Evolutionary conservation across 2,797 vertebrate species (phyloP).

Genomic region (Rhodeus uyekii): DNA sequence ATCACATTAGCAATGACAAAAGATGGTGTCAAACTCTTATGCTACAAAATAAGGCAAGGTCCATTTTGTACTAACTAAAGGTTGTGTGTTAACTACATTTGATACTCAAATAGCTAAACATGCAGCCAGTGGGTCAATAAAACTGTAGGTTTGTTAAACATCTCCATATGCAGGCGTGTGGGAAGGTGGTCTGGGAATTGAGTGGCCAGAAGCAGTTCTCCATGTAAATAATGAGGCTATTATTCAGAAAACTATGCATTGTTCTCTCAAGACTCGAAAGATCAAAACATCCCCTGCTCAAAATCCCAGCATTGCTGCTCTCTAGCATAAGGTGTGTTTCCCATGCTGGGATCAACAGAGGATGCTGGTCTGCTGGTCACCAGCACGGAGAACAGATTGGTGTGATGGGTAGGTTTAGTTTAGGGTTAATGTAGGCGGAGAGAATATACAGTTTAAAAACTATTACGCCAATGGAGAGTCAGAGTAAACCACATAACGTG

Average conservation of each 20-base stretch:
- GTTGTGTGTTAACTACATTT: background rate
- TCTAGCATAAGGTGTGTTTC: background rate
- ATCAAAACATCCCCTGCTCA: conserved; percentile 37
- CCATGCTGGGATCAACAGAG: background rate
- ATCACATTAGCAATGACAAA: background rate
- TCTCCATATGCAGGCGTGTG: conserved; percentile 66
- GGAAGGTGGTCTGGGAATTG: conserved; percentile 64
- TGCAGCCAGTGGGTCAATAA: background rate
- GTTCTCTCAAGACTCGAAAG: conserved; percentile 55
- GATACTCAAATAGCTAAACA: background rate
- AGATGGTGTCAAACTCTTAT: background rate
- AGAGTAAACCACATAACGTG: too few relatives aligned
- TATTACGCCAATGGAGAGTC: too few relatives aligned
- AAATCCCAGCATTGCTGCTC: background rate
- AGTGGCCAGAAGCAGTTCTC: conserved; percentile 52
- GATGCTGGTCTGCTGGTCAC: background rate
- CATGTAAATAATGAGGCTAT: conserved; percentile 61
- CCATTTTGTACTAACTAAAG: background rate
- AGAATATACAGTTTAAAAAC: too few relatives aligned
- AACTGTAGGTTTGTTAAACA: conserved; percentile 60
- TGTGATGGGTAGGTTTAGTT: too few relatives aligned
- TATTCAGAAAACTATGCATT: conserved; percentile 62
- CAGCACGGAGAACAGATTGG: too few relatives aligned
- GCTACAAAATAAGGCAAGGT: background rate
- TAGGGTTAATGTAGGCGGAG: too few relatives aligned